Conservation (phyloP, 1,140 invertebrate genomes). For the Pomacea maculata region DNA sequence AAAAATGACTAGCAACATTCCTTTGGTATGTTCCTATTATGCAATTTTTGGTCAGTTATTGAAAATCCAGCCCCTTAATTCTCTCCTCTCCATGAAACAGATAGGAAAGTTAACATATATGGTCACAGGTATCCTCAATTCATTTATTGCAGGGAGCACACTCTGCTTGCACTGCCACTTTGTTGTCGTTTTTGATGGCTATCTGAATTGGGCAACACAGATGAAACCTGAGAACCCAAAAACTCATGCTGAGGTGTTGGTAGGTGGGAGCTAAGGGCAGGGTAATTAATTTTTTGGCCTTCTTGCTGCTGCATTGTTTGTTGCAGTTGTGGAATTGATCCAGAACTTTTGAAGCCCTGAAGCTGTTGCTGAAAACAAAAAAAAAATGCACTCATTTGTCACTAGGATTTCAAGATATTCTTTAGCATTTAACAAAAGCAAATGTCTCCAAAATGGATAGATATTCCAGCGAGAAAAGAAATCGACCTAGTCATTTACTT, state of each 20-base stretch:
- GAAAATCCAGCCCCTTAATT: not conserved
- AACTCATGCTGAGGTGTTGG: not conserved
- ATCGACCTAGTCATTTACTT: too few species aligned
- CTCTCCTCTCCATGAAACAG: not conserved
- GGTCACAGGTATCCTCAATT: not conserved
- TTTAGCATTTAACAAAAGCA: too few species aligned
- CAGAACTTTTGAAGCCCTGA: not conserved
- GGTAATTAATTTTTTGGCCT: not conserved
- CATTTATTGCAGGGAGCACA: conserved; percentile 34
- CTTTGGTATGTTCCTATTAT: too few species aligned
- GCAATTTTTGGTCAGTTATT: too few species aligned
- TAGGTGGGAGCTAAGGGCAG: not conserved
- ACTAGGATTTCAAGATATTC: too few species aligned
- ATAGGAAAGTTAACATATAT: not conserved
- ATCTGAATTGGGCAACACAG: not conserved
- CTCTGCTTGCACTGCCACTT: conserved; percentile 34
- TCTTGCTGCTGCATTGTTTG: not conserved
- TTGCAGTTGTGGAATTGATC: not conserved
- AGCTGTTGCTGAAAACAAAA: not conserved
- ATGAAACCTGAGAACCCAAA: not conserved
- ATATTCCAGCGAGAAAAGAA: too few species aligned
- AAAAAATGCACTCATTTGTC: not conserved
- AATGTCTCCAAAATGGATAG: too few species aligned
- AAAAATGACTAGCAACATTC: too few species aligned
- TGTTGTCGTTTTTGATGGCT: not conserved